Percentiles rank a stretch among this genome's conserved stretches.
Evolutionary conservation across 2,113 vertebrate genomes (phyloP).

Genomic region (Tyrannus savana): DNA sequence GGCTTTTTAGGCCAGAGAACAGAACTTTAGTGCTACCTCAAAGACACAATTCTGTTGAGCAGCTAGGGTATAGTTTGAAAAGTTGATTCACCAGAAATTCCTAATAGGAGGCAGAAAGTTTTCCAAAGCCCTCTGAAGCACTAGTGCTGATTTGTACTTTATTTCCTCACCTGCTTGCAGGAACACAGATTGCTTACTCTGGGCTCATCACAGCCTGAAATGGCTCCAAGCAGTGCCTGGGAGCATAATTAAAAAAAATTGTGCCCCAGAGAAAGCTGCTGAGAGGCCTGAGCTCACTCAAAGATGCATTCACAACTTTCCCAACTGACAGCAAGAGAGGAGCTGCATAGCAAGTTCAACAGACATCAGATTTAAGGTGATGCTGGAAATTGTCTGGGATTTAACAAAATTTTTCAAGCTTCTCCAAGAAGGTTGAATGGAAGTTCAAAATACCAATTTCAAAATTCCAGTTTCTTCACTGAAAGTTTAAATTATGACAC

Average conservation of each 20-base stretch:
- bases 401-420: neutral
- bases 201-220: neutral
- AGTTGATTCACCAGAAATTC: neutral
- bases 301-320: neutral
- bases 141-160: neutral
- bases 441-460: neutral
- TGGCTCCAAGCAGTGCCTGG: conserved; percentile 30
- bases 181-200: conserved; percentile 19
- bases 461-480: neutral
- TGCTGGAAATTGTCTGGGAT: neutral
- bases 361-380: neutral
- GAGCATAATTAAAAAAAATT: conserved; percentile 29
- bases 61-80: neutral
- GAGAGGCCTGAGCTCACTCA: neutral
- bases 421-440: neutral
- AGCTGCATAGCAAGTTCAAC: neutral
- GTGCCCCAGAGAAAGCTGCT: neutral
- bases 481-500: neutral
- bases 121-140: neutral
- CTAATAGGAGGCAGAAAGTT: neutral
- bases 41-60: neutral
- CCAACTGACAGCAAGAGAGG: neutral
- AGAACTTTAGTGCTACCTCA: neutral
- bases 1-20: neutral
- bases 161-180: neutral